Base-by-base conservation (phyloP, 92 coral and sea anemone species). In the Porites rus region DNA sequence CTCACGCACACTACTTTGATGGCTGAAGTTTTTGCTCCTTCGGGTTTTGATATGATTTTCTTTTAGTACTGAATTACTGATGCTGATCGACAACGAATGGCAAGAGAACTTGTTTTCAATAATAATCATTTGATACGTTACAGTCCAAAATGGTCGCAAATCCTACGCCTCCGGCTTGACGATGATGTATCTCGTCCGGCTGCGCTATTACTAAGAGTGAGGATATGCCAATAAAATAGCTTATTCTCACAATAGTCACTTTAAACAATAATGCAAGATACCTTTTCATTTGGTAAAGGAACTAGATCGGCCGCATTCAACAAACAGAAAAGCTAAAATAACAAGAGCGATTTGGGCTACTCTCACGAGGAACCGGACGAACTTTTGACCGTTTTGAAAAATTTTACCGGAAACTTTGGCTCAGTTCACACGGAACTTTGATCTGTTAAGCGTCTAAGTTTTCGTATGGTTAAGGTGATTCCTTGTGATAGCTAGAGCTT, bases 51-150 rank as follows among this genome's bases (percentile, higher is more conserved):
- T 7, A 25, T 7, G 5, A 7, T 76, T 31, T 28, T 14, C 38
- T 28, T 68, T 21, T 1, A 12, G 22, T 10, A 50, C 51, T 17
- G 52, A 22, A 24, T 79, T 62, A 38, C 46, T 38, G 46, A 38
- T 38, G 9, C 13, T 14, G 58, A 43, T 10, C 63, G 43, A 38
- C 59, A 66, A 56, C 75, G 72, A 51, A 79, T 25, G 38, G 21
- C n/a, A 65, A 58, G 28, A 16, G 66, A 59, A 68, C 56, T 79
- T 70, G 71, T 56, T 46, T 31, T 62, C 59, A 59, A 81, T 81
- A 70, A 81, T 70, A 70, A 81, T 70, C 58, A 38, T 69, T 18
- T 28, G 9, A 25, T 17, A 66, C 65, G 85, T 58, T 69, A 54
- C 28, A 28, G 65, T 70, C 22, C 31, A 25, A 80, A 64, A 46